Percentiles rank a stretch among this genome's conserved stretches.
Evolutionary conservation across 2,113 vertebrate genomes (phyloP).

Genomic region (Callaeas wilsoni): DNA sequence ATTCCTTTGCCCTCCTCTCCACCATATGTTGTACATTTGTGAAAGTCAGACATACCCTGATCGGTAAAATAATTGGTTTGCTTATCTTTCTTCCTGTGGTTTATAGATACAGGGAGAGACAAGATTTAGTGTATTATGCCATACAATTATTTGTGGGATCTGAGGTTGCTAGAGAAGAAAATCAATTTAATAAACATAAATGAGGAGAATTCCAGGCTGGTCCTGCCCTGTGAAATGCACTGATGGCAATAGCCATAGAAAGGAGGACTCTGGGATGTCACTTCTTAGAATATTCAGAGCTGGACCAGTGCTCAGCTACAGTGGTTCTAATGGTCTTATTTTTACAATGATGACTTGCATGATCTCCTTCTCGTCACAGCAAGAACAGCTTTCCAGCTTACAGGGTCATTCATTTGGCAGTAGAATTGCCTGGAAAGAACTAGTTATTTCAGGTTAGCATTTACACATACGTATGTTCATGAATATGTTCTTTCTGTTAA

Average conservation of each 20-base stretch:
- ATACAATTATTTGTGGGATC: not conserved
- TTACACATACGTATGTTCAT: not conserved
- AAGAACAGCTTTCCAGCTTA: not conserved
- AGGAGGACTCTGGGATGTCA: not conserved
- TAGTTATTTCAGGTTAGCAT: not conserved
- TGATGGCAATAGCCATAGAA: not conserved
- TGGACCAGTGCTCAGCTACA: not conserved
- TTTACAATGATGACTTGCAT: not conserved
- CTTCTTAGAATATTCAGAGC: not conserved
- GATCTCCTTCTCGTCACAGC: not conserved
- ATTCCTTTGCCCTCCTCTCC: not conserved
- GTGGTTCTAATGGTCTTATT: not conserved
- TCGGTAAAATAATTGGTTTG: not conserved
- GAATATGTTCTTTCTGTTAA: not conserved
- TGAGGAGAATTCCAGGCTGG: not conserved
- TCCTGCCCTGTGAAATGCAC: not conserved
- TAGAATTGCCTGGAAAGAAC: not conserved
- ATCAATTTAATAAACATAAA: not conserved
- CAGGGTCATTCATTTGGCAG: not conserved
- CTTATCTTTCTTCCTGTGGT: not conserved
- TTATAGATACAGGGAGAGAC: not conserved
- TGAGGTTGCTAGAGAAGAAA: not conserved
- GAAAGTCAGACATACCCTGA: not conserved
- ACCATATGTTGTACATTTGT: not conserved
- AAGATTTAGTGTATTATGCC: not conserved